Percentiles rank a stretch among this genome's conserved stretches.
Conservation (phyloP, 1,140 invertebrate species). For the Zaprionus africanus region DNA sequence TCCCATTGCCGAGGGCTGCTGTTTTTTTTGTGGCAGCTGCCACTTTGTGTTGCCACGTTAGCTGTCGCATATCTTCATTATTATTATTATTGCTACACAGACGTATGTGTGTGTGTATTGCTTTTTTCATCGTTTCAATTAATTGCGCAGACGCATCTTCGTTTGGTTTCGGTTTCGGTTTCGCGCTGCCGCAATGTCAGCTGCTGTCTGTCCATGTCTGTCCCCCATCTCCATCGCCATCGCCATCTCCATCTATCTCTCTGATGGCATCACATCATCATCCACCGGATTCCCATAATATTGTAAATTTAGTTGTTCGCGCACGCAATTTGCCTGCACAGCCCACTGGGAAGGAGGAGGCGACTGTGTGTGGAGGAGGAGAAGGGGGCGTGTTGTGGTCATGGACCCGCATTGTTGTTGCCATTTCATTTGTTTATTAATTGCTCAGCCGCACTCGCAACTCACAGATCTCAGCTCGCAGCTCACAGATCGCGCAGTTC, state of each 20-base stretch:
- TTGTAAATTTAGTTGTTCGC: slow-evolving; percentile 65
- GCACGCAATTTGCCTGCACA: slow-evolving; percentile 56
- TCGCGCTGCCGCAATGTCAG: slow-evolving; percentile 21
- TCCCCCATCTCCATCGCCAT: neutral
- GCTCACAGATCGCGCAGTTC: neutral
- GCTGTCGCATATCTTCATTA: slow-evolving; percentile 25
- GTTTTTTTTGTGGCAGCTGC: slow-evolving; percentile 25
- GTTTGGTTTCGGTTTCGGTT: slow-evolving; percentile 30
- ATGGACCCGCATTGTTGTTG: slow-evolving; percentile 78
- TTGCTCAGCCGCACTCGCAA: slow-evolving; percentile 45
- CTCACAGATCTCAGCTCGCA: neutral
- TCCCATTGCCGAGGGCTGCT: slow-evolving; percentile 15
- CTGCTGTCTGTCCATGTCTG: neutral
- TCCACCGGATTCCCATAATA: slow-evolving; percentile 54
- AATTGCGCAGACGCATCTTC: slow-evolving; percentile 56
- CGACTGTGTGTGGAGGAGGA: neutral
- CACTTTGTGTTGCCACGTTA: slow-evolving; percentile 34
- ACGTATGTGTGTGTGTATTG: neutral
- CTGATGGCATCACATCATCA: slow-evolving; percentile 27
- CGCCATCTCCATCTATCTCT: neutral
- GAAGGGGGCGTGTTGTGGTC: slow-evolving; percentile 55
- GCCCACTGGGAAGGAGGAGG: neutral
- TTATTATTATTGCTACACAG: slow-evolving; percentile 5
- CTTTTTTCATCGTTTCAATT: slow-evolving; percentile 42
- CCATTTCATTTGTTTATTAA: slow-evolving; percentile 79